These are phyloP conservation scores for Ramphastos sulfuratus DNA, from an alignment of 2,113 vertebrate genomes.

Conservation along the genomic window DNA sequence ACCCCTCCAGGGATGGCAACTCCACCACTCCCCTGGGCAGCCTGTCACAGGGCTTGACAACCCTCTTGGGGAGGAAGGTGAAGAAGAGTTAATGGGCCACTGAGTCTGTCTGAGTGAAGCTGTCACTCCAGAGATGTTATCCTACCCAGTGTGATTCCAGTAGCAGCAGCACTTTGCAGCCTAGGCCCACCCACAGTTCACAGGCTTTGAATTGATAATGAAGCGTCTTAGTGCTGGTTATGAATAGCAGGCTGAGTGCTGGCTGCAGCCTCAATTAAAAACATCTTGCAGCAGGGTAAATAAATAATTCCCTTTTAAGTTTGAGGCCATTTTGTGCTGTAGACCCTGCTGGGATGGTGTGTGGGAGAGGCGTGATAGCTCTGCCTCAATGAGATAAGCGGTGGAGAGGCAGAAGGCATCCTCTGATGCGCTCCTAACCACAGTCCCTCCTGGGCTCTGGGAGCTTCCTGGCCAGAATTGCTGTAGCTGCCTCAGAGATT, in stretches of 20 bases:
- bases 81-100: not conserved
- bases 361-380: conserved; percentile 31
- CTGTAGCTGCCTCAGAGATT: not conserved
- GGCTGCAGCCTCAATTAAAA: conserved; percentile 40
- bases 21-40: too few relatives aligned
- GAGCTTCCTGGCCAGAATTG: not conserved
- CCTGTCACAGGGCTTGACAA: too few relatives aligned
- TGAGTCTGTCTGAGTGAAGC: not conserved
- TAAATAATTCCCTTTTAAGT: conserved; percentile 67
- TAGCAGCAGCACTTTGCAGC: not conserved
- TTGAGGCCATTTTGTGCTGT: not conserved
- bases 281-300: conserved; percentile 27
- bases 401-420: not conserved
- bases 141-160: not conserved
- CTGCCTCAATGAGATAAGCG: conserved; percentile 16
- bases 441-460: not conserved
- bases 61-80: not conserved
- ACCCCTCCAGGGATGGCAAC: too few relatives aligned
- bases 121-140: not conserved
- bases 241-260: not conserved
- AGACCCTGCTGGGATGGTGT: conserved; percentile 32
- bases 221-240: not conserved
- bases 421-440: not conserved
- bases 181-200: conserved; percentile 1
- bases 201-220: not conserved